Evolutionary conservation across 2,797 vertebrate species (phyloP).

Genomic region (Bovichtus diacanthus): DNA sequence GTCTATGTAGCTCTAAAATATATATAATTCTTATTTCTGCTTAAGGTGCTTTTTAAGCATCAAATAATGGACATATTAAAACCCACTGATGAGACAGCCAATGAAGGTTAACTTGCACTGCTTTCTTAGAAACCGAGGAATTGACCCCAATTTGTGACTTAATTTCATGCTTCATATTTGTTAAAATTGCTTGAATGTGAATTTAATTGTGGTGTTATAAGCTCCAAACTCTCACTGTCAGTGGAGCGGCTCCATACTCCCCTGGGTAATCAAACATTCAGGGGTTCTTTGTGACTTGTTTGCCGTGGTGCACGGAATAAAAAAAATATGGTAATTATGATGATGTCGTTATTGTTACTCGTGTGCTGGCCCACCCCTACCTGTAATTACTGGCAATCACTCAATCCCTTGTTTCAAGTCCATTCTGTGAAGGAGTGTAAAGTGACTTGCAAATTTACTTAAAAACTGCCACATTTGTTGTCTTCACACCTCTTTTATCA

Average conservation of each 20-base stretch:
- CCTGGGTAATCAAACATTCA: neutral
- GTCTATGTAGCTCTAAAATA: neutral
- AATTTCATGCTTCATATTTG: neutral
- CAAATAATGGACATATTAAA: too few species aligned
- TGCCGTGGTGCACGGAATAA: neutral
- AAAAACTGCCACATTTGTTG: constrained; percentile 34
- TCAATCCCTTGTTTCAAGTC: constrained; percentile 29
- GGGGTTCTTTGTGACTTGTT: neutral
- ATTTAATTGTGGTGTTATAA: neutral
- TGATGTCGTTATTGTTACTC: constrained; percentile 13
- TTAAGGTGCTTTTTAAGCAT: too few species aligned
- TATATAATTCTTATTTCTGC: neutral
- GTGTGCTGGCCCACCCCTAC: neutral
- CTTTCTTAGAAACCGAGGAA: neutral
- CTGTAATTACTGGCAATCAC: constrained; percentile 25
- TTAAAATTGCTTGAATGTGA: constrained; percentile 2
- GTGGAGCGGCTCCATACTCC: neutral
- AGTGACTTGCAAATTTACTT: constrained; percentile 34
- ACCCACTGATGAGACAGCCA: neutral
- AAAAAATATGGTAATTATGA: neutral
- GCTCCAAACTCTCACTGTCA: neutral
- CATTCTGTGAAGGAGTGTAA: constrained; percentile 37
- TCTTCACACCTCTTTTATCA: constrained; percentile 22
- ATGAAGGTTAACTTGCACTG: neutral
- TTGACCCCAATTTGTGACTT: neutral